Base-by-base conservation (phyloP, 2,888 invertebrate species). In the Pocota personata region DNA sequence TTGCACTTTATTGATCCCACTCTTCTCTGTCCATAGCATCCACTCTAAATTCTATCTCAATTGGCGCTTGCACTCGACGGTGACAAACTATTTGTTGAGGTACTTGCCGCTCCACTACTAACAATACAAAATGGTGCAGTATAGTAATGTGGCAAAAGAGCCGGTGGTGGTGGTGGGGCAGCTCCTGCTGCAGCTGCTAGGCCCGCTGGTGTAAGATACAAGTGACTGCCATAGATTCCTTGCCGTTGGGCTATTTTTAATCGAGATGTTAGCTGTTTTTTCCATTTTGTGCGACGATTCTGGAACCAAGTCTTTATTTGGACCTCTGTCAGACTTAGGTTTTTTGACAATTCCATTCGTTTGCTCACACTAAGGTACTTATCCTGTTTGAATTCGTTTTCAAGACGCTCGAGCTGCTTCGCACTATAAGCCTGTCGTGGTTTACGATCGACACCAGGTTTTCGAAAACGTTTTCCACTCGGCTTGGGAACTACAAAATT, bases 231-330 rank as follows among this genome's bases (percentile, higher is more conserved):
- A 89, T 96, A 96, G 30, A 97, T 90, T 0, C 97, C 97, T 90
- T 97, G 97, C 1, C 97, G 93, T 90, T 97, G 98, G 0, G 97
- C 97, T 91, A 98, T 96, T 92, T 98, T 97, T 87, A 98, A 92
- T 2, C 97, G 93, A 0, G 97, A 97, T 0, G 98, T 98, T 89
- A 99, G 93, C 90, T 99, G 98, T 90, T 99, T 99, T 93, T 99
- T 98, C 98, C 98, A 98, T 91, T 99, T 98, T 0, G 98, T 99
- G 84, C 98, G 94, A 77, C 98, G 94, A 91, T 98, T 98, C 92
- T 98, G 98, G 91, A 98, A 98, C 98, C 98, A 98, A 0, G 98
- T 98, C 92, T 98, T 98, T 88, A 98, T 98, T 93, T 98, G 98
- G 0, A 98, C 98, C 93, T 98, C 98, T 0, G 98, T 98, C 52